Percentiles rank a stretch among this genome's conserved stretches.
Evolutionary conservation across 1,140 invertebrate species (phyloP).

Genomic region (Heliothis virescens): DNA sequence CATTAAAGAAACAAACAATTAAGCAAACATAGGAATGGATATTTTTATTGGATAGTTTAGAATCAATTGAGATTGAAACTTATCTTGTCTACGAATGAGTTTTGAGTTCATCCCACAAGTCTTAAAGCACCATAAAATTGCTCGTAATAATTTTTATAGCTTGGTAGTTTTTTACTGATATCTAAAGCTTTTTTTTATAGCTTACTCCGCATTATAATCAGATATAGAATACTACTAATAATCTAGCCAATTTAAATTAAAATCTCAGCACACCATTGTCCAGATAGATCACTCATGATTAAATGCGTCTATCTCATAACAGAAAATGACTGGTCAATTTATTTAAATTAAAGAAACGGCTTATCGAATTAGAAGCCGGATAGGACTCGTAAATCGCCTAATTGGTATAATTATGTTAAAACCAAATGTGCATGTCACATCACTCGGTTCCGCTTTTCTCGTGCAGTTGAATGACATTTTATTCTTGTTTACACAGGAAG

Average conservation of each 20-base stretch:
- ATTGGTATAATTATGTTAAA: conserved; percentile 33
- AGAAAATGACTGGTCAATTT: conserved; percentile 18
- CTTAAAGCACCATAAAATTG: not conserved
- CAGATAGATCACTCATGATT: not conserved
- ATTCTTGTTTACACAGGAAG: conserved; percentile 47
- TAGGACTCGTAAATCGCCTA: conserved; percentile 39
- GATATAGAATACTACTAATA: not conserved
- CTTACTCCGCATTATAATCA: no score
- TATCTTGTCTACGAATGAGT: no score
- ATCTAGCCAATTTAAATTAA: not conserved
- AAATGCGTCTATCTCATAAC: conserved; percentile 17
- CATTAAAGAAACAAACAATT: conserved; percentile 12
- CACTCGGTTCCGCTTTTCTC: conserved; percentile 34
- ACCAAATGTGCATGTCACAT: conserved; percentile 18
- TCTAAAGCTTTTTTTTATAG: no score
- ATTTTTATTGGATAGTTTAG: not conserved
- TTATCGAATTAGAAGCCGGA: conserved; percentile 25
- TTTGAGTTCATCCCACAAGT: no score
- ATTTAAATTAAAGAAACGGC: conserved; percentile 28
- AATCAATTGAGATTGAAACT: no score
- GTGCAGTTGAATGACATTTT: conserved; percentile 29
- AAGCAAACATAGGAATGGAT: not conserved
- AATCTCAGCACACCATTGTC: not conserved
- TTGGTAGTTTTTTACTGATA: no score
- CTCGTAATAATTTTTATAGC: no score